Base-by-base conservation (phyloP, 2,113 vertebrate species). In the Tychaedon coryphoeus region DNA sequence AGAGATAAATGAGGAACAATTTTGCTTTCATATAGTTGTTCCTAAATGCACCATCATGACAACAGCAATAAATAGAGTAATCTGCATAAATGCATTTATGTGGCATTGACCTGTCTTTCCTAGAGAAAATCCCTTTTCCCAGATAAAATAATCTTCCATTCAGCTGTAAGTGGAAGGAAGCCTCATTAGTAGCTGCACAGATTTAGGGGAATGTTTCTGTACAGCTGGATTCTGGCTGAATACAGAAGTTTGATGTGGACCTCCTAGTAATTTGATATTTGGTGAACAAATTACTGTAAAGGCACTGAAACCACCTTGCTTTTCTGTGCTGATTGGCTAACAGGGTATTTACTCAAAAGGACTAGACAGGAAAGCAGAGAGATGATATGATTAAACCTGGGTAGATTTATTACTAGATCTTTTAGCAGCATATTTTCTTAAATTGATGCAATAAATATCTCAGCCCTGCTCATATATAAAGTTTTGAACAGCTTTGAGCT, bases 401-500 rank as follows among this genome's bases (percentile, higher is more conserved):
- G 51, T 80, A 77, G 64, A 71, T 81, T 84, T 86, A 72, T 89
- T 73, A 61, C 25, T 85, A 28, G 43, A 51, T 72, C 70, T 89
- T 57, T 73, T 36, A 82, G 33, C 19, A 64, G 25, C 3, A 0
- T 78, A 33, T 78, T 95, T 88, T 71, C 83, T 92, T 47, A 57
- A 75, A 74, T 57, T 51, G 36, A 53, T 86, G 66, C 57, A 79
- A 42, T 80, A 69, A 82, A 45, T 54, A 24, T 57, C 84, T 93
- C 67, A 77, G 40, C 25, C 33, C 31, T 50, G 75, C 31, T 92
- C 50, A 54, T 18, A 73, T 28, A 64, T 47, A 61, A 58, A 73
- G 14, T 85, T 91, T 70, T 91, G 82, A 79, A 79, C 42, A 76
- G 34, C 95, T 94, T 57, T 75, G 77, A 89, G 71, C 79, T 88